Conservation (phyloP, 1,140 invertebrate species). For the Scylla paramamosain region DNA sequence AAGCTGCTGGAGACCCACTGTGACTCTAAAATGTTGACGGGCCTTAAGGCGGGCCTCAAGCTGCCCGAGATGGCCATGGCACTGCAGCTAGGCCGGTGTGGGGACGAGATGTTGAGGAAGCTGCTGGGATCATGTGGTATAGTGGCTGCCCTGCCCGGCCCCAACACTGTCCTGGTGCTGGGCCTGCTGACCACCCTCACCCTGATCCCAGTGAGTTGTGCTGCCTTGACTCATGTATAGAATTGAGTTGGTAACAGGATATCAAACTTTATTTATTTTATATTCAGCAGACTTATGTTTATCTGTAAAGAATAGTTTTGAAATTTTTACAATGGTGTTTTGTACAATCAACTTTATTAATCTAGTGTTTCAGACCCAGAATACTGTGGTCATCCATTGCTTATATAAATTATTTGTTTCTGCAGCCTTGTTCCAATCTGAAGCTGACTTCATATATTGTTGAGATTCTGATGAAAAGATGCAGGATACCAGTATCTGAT, state of each 20-base stretch:
- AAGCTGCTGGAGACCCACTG: conserved; percentile 45
- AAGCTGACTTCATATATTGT: conserved; percentile 6
- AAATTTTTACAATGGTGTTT: too few species aligned
- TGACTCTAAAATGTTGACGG: conserved; percentile 34
- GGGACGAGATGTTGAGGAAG: conserved; percentile 62
- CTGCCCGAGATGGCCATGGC: conserved; percentile 55
- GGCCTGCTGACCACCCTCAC: conserved; percentile 39
- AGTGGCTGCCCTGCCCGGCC: not conserved
- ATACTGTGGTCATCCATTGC: too few species aligned
- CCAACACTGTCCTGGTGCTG: conserved; percentile 48
- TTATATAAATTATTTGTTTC: not conserved
- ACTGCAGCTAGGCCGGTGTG: conserved; percentile 46
- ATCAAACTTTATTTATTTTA: too few species aligned
- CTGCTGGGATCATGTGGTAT: conserved; percentile 7
- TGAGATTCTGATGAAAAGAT: conserved; percentile 36
- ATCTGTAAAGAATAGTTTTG: too few species aligned
- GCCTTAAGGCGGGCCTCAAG: conserved; percentile 59
- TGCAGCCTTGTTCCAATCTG: not conserved
- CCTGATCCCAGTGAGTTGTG: not conserved
- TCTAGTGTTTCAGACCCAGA: too few species aligned
- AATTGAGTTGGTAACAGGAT: too few species aligned
- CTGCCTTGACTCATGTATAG: too few species aligned
- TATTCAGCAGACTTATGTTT: too few species aligned
- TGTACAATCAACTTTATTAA: too few species aligned
- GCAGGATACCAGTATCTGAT: conserved; percentile 35